Conservation (phyloP, 1,140 invertebrate species). For the Lordiphosa collinella region DNA sequence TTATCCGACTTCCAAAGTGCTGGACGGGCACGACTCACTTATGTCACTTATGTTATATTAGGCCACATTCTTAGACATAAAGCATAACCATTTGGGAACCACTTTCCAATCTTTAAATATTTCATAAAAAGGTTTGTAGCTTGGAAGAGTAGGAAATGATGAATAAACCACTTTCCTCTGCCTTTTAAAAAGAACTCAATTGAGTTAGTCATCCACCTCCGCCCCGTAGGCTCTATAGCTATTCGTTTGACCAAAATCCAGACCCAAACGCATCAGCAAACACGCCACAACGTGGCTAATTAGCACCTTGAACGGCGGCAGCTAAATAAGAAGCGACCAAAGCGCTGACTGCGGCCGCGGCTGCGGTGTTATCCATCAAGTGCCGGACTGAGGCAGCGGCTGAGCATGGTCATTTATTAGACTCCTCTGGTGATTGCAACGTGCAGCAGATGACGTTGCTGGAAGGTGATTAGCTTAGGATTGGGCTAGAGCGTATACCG, state of each 20-base stretch:
- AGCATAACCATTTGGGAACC: too few relatives aligned
- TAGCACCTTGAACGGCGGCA: constrained; percentile 45
- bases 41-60: too few relatives aligned
- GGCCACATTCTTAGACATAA: too few relatives aligned
- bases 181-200: background rate
- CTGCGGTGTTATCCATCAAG: constrained; percentile 8
- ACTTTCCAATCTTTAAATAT: too few relatives aligned
- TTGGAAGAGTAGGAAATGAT: too few relatives aligned
- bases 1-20: too few relatives aligned
- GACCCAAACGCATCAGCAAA: constrained; percentile 41
- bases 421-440: constrained; percentile 25
- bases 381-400: constrained; percentile 1
- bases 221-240: constrained; percentile 24
- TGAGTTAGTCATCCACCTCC: background rate
- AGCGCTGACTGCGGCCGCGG: background rate
- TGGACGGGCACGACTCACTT: too few relatives aligned
- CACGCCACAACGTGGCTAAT: constrained; percentile 62
- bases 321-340: constrained; percentile 21
- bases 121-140: too few relatives aligned
- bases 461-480: constrained; percentile 51
- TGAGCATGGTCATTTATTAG: constrained; percentile 54
- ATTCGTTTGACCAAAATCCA: constrained; percentile 36
- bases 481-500: constrained; percentile 23
- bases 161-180: too few relatives aligned
- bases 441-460: constrained; percentile 34